A percentile compares a stretch with the other conserved stretches of the same genome.
phyloP scores from a whole-genome alignment of 2,113 vertebrate species.

The Phoenicopterus ruber region DNA sequence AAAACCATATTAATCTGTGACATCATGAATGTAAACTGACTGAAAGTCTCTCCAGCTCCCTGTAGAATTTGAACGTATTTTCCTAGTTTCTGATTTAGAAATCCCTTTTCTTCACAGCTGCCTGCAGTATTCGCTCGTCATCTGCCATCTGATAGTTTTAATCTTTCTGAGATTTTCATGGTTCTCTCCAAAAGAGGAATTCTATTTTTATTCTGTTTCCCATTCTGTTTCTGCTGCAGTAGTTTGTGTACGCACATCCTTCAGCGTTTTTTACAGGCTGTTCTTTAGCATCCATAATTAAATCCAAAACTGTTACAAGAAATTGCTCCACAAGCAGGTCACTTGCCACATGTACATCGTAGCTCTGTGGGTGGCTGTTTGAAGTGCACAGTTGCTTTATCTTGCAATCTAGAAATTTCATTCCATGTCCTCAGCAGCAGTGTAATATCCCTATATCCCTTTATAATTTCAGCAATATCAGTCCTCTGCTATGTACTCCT shows the following conservation, averaged over 20 bases:
- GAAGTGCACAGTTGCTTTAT: not conserved
- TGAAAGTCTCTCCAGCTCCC: not conserved
- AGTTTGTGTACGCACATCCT: not conserved
- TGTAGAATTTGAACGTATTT: not conserved
- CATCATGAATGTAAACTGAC: not conserved
- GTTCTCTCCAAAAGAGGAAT: not conserved
- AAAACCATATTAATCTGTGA: not conserved
- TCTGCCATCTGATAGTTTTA: not conserved
- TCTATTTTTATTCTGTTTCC: not conserved
- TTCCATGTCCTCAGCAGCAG: not conserved
- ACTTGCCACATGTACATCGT: not conserved
- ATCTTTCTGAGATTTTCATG: not conserved
- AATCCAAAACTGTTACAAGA: not conserved
- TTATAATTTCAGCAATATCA: not conserved
- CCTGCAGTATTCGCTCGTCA: not conserved
- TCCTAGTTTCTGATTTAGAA: not conserved
- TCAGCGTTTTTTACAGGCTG: not conserved
- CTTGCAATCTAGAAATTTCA: not conserved
- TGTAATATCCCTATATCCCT: not conserved
- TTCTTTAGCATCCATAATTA: not conserved
- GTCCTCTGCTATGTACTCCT: not conserved
- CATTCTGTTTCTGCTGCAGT: not conserved
- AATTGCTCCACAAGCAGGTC: not conserved
- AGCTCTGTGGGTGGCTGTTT: not conserved
- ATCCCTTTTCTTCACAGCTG: not conserved